Percentiles rank a stretch among this genome's conserved stretches.
Evolutionary conservation across 1,140 invertebrate species (phyloP).

Genomic region (Calephelis nemesis): DNA sequence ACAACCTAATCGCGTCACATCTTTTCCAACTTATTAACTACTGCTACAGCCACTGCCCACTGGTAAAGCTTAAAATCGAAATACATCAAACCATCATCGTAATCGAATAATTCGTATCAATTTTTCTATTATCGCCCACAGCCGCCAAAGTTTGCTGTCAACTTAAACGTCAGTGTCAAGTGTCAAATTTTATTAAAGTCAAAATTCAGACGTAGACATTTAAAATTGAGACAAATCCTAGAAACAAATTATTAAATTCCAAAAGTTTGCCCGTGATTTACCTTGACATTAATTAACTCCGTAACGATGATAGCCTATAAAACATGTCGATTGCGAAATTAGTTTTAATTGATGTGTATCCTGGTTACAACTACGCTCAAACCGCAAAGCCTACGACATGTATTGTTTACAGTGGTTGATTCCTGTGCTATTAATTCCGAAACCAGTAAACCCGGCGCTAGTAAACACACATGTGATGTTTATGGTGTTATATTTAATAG

Average conservation of each 20-base stretch:
- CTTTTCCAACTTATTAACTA: too few relatives aligned
- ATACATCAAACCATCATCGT: too few relatives aligned
- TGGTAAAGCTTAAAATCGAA: too few relatives aligned
- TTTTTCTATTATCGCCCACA: too few relatives aligned
- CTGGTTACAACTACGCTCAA: neutral
- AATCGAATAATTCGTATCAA: too few relatives aligned
- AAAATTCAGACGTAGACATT: constrained; percentile 3
- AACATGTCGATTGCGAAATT: constrained; percentile 59
- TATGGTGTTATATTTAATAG: constrained; percentile 94
- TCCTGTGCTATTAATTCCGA: constrained; percentile 97
- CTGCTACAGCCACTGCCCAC: too few relatives aligned
- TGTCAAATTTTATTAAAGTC: constrained; percentile 16
- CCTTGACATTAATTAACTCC: constrained; percentile 42
- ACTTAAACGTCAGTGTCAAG: too few relatives aligned
- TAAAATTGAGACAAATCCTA: constrained; percentile 1
- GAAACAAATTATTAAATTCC: constrained; percentile 4
- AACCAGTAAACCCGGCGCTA: constrained; percentile 96
- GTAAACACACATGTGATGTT: constrained; percentile 98
- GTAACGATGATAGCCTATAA: constrained; percentile 49
- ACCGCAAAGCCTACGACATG: constrained; percentile 81
- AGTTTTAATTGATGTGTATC: constrained; percentile 24
- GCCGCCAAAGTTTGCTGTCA: too few relatives aligned
- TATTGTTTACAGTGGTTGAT: constrained; percentile 99
- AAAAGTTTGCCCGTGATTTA: constrained; percentile 18
- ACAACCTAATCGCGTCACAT: too few relatives aligned